Evolutionary conservation across 2,888 invertebrate genomes (phyloP), one percentile per base, ranked within the genome.

Genomic region (Mythimna impura): DNA sequence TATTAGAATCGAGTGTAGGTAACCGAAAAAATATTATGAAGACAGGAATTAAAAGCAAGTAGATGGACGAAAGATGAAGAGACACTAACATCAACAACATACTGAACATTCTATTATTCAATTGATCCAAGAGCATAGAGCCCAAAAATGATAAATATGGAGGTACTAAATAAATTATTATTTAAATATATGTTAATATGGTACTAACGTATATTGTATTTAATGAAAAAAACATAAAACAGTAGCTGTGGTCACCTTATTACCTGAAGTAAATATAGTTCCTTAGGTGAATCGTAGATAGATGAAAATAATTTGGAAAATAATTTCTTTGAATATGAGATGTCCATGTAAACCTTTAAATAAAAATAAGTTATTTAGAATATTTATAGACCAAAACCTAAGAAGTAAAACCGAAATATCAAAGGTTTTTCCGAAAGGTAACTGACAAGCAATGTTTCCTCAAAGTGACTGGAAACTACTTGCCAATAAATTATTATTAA

Each of bases 261-360:
- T 87, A 87, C 87, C 86, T 87, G 86, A 87, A 75, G 66, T 69
- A 78, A 76, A 77, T 76, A 73, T 76, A 84, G 77, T 79, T 84
- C 71, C 69, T 76, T 86, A 86, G 76, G 34, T 61, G 66, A 68
- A 60, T 60, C 25, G 58, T 77, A 75, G 64, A 62, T 81, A 77
- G 61, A 70, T 25, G 22, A 50, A 63, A 55, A 50, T 66, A 60
- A 25, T 70, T 70, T 55, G 17, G 55, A 65, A 57, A 74, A 66
- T 64, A 63, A 69, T 66, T 60, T 71, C 14, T 71, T 63, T 63
- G 50, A 73, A 73, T 54, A 64, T 68, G 52, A 66, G 30, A 81
- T 84, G 79, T 82, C 75, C 82, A 78, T 62, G 57, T 65, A 69
- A 76, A 73, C 69, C 20, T 20, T 57, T 69, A 67, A 47, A 64